Conservation (phyloP, 2,113 vertebrate genomes). For the Carollia perspicillata region DNA sequence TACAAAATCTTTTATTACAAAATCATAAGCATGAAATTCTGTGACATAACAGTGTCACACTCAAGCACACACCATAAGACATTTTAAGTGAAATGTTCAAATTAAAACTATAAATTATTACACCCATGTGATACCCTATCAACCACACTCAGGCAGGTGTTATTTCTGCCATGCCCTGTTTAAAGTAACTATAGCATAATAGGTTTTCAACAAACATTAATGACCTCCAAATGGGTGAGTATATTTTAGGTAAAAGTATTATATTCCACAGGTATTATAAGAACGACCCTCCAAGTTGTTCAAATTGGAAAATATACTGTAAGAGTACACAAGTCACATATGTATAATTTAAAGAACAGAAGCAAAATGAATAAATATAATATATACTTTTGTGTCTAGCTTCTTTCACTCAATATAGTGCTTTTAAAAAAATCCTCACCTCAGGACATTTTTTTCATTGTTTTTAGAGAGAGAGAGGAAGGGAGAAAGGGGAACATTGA, state of each 20-base stretch:
- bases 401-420: neutral
- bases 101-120: too few relatives aligned
- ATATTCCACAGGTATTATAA: neutral
- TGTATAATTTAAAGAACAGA: neutral
- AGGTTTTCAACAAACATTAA: neutral
- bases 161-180: too few relatives aligned
- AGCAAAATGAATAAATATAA: neutral
- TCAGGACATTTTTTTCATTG: too few relatives aligned
- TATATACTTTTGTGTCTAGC: neutral
- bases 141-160: too few relatives aligned
- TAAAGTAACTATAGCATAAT: neutral
- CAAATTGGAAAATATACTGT: neutral
- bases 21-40: too few relatives aligned
- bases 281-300: neutral
- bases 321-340: neutral
- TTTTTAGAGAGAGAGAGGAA: too few relatives aligned
- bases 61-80: too few relatives aligned
- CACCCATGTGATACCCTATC: too few relatives aligned
- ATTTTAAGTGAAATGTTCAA: too few relatives aligned
- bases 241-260: neutral
- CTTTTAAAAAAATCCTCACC: neutral
- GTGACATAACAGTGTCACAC: too few relatives aligned
- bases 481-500: too few relatives aligned
- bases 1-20: too few relatives aligned
- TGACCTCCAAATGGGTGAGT: neutral